Conservation (phyloP, 2,797 vertebrate genomes). For the Fistularia commersonii region DNA sequence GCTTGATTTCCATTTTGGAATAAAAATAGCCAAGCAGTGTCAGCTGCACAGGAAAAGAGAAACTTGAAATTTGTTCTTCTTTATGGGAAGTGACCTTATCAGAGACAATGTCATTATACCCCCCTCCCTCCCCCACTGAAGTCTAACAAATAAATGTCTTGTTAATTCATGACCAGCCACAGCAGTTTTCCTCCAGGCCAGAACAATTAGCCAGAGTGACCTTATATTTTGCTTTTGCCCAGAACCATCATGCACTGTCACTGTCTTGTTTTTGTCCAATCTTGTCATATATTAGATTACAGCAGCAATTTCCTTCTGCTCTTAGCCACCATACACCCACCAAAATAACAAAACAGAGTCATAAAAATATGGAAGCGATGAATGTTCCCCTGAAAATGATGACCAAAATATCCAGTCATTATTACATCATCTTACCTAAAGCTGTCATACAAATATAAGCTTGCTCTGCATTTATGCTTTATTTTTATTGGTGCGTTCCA, state of each 20-base stretch:
- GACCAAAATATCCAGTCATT: no score
- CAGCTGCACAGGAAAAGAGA: not conserved
- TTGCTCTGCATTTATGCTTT: not conserved
- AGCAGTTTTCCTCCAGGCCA: slow-evolving; percentile 41
- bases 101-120: slow-evolving; percentile 28
- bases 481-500: no score
- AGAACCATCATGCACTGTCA: slow-evolving; percentile 21
- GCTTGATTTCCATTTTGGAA: no score
- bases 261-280: slow-evolving; percentile 13
- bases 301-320: slow-evolving; percentile 2
- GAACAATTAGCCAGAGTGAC: slow-evolving; percentile 37
- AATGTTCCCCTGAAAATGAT: no score
- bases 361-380: no score
- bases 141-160: slow-evolving; percentile 21
- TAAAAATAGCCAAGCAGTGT: no score
- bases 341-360: not conserved
- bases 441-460: not conserved
- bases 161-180: slow-evolving; percentile 3
- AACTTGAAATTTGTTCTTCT: not conserved
- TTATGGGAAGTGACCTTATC: slow-evolving; percentile 17
- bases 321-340: not conserved
- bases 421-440: no score
- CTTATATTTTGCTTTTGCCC: slow-evolving; percentile 41
- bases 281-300: slow-evolving; percentile 30
- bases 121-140: slow-evolving; percentile 15